Base-by-base conservation (phyloP, 2,888 invertebrate species). In the Aporophyla nigra region DNA sequence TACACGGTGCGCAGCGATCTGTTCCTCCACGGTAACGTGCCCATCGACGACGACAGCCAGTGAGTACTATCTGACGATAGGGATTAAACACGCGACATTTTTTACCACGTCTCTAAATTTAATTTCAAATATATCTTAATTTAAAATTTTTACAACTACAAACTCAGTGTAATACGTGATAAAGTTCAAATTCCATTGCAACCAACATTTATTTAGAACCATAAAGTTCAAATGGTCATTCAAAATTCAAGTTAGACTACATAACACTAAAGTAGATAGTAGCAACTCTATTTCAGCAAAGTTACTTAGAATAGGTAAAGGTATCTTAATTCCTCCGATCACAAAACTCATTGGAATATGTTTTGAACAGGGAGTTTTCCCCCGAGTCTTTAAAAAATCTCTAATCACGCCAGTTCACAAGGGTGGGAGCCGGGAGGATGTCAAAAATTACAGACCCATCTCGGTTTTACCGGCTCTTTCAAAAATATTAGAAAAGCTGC, bases 31-130 rank as follows among this genome's bases (percentile, higher is more conserved):
- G 95, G 95, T 12, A 96, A 96, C 74, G 91, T 94, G 56, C 90
- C 94, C 70, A 93, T 93, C 67, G 95, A 94, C 71, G 96, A 96
- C 63, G 96, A 96, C 74, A 96, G 95, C 92, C 94, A 95, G 96
- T 96, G 72, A 95, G 95, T 94, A 71, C 43, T 46, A 46, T 59
- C 16, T 59, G 46, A 24, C 43, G 16, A 33, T n/a, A 53, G 7
- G 3, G n/a, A 51, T 53, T 59, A 21, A 51, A 66, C 14, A 51
- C 14, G 24, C 27, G 46, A 46, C 24, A 3, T 46, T 46, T 65
- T 24, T 43, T 19, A 46, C 24, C 12, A 27, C 9, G 14, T 27
- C 27, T 43, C 19, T 59, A 58, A 40, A 21, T 21, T 24, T 58
- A 9, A 56, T 56, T 27, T 14, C 43, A 56, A 69, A 43, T 68